These are phyloP conservation scores for Sinhomidia bicolor DNA, from an alignment of 2,888 invertebrate species.

Conservation along the genomic window DNA sequence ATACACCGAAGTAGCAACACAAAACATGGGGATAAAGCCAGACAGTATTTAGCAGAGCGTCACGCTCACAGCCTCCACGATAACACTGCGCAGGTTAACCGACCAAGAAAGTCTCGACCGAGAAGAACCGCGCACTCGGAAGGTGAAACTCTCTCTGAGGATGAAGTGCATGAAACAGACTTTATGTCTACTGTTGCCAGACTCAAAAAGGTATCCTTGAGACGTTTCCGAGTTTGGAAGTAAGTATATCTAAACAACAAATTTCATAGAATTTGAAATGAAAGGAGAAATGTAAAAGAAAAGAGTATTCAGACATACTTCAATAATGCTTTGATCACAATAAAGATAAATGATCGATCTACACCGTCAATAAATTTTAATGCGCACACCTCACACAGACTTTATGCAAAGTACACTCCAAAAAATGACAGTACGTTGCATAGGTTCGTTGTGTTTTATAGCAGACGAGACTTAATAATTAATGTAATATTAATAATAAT, in stretches of 20 bases:
- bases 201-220: conserved; percentile 89
- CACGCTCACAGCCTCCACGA: conserved; percentile 79
- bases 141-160: conserved; percentile 87
- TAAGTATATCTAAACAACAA: too few species aligned
- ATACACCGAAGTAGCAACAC: conserved; percentile 72
- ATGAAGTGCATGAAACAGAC: conserved; percentile 85
- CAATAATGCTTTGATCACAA: too few species aligned
- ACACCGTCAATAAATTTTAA: conserved; percentile 36
- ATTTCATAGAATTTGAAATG: neutral
- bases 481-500: neutral
- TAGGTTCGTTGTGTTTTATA: conserved; percentile 11
- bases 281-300: neutral
- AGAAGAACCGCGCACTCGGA: conserved; percentile 88
- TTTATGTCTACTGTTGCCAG: conserved; percentile 89
- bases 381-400: conserved; percentile 47
- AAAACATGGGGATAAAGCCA: conserved; percentile 77
- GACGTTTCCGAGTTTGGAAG: conserved; percentile 91
- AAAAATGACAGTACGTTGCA: conserved; percentile 2
- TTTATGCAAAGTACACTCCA: conserved; percentile 31
- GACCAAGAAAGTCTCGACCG: conserved; percentile 82
- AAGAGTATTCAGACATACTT: neutral
- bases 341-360: neutral
- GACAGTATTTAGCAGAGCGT: conserved; percentile 78
- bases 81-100: conserved; percentile 75
- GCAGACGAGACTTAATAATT: conserved; percentile 55